Conservation (phyloP, 2,888 invertebrate species). For the Stenoptilia bipunctidactyla region DNA sequence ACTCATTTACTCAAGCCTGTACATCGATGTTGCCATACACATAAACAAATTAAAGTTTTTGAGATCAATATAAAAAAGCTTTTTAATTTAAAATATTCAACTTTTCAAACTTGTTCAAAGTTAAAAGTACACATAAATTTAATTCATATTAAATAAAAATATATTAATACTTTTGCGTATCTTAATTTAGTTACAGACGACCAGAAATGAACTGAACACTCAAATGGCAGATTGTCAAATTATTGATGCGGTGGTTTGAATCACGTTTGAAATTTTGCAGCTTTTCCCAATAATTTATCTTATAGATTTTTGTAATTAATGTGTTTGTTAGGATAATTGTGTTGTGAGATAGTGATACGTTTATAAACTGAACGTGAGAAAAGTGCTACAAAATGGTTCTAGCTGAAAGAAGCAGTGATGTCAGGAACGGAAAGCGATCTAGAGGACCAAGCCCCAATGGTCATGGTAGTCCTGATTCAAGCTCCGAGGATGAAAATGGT, state of each 20-base stretch:
- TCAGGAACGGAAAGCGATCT: conserved; percentile 89
- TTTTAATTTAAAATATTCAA: no score
- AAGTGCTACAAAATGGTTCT: conserved; percentile 79
- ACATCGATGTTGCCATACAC: no score
- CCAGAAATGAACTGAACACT: conserved; percentile 32
- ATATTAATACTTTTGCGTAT: no score
- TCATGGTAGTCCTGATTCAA: conserved; percentile 82
- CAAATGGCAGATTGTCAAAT: conserved; percentile 53
- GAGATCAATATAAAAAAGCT: no score
- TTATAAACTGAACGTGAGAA: conserved; percentile 29
- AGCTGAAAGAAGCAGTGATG: conserved; percentile 88
- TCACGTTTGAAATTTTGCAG: conserved; percentile 68
- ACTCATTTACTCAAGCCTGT: no score
- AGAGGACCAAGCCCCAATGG: conserved; percentile 94
- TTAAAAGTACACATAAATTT: no score
- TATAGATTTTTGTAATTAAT: conserved; percentile 17
- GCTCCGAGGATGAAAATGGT: conserved; percentile 90
- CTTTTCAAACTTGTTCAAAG: no score
- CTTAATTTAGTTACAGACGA: conserved; percentile 42
- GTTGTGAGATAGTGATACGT: conserved; percentile 19
- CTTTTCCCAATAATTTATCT: conserved; percentile 35
- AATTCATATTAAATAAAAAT: no score
- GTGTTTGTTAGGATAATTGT: conserved; percentile 15
- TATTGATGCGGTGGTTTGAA: conserved; percentile 73
- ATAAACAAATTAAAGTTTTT: no score